Conservation (phyloP, 2,888 invertebrate species). For the Brachypalpus laphriformis region DNA sequence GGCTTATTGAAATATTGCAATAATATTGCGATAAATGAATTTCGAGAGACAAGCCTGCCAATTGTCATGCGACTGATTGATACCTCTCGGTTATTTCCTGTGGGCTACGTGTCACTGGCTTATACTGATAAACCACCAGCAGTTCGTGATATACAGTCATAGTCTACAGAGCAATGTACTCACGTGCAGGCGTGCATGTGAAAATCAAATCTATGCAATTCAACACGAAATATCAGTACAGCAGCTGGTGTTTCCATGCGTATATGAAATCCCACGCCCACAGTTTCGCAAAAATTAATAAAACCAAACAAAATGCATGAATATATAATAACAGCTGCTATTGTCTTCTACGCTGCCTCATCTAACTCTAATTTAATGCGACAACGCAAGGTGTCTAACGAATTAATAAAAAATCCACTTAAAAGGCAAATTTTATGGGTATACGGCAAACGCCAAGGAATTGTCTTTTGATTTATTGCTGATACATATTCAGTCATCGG, state of each 20-base stretch:
- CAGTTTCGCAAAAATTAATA: conserved; percentile 5
- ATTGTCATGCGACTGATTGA: too few relatives aligned
- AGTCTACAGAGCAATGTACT: too few relatives aligned
- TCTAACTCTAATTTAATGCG: neutral
- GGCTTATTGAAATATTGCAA: too few relatives aligned
- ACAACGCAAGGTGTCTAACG: conserved; percentile 19
- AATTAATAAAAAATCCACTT: conserved; percentile 15
- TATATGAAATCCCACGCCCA: neutral
- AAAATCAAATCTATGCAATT: neutral
- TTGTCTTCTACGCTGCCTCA: neutral
- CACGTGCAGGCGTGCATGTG: neutral
- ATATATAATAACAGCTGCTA: neutral
- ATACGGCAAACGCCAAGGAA: conserved; percentile 27
- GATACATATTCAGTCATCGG: conserved; percentile 34
- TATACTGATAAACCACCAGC: too few relatives aligned
- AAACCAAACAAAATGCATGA: conserved; percentile 1
- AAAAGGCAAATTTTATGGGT: conserved; percentile 12
- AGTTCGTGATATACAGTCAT: too few relatives aligned
- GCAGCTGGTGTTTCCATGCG: neutral
- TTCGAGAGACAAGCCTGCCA: too few relatives aligned
- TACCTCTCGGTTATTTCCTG: too few relatives aligned
- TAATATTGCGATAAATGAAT: too few relatives aligned
- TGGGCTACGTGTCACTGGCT: too few relatives aligned
- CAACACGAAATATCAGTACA: neutral
- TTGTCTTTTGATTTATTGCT: conserved; percentile 40